Percentiles rank a stretch among this genome's conserved stretches.
These are phyloP conservation scores for Chaetorhynchus papuensis DNA, from an alignment of 2,113 vertebrate genomes.

Conservation along the genomic window DNA sequence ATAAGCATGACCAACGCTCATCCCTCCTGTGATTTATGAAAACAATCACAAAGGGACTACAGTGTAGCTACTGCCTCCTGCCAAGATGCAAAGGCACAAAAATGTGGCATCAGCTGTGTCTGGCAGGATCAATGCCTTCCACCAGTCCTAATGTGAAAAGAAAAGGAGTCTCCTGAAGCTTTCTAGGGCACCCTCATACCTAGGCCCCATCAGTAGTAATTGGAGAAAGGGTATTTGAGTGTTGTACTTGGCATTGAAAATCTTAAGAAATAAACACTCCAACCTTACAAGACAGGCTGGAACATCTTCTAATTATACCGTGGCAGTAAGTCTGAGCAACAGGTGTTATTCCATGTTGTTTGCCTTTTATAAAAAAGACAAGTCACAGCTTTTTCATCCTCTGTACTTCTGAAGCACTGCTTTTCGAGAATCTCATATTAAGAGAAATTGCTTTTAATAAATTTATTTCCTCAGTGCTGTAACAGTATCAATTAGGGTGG, in stretches of 20 bases:
- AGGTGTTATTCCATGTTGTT: not conserved
- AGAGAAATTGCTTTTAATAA: not conserved
- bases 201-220: not conserved
- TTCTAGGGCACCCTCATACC: not conserved
- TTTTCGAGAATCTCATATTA: not conserved
- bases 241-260: not conserved
- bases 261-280: not conserved
- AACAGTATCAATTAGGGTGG: not conserved
- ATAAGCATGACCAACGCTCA: not conserved
- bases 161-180: not conserved
- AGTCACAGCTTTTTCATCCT: not conserved
- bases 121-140: not conserved
- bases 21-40: not conserved
- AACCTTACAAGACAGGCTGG: not conserved
- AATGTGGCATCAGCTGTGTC: not conserved
- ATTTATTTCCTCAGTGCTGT: not conserved
- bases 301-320: not conserved
- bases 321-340: not conserved
- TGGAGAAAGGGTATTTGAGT: not conserved
- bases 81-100: slow-evolving; percentile 11
- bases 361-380: not conserved
- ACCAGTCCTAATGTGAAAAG: not conserved
- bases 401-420: not conserved
- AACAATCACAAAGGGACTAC: not conserved
- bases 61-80: not conserved